A percentile compares a stretch with the other conserved stretches of the same genome.
phyloP scores from a whole-genome alignment of 1,140 invertebrate genomes.

The Platyura marginata region DNA sequence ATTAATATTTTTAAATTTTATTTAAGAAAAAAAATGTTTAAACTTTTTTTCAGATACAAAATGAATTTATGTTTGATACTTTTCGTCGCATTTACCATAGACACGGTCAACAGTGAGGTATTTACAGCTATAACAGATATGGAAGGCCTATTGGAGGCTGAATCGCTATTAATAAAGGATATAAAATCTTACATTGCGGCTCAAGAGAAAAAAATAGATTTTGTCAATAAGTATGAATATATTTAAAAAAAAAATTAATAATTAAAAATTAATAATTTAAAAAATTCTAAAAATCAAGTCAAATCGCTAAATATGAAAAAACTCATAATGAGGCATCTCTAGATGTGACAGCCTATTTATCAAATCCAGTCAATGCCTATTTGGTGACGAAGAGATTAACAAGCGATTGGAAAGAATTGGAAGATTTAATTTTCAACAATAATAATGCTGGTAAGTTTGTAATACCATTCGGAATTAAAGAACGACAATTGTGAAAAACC shows the following conservation, averaged over 20 bases:
- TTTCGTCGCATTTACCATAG: too few species aligned
- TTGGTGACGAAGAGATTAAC: conserved; percentile 87
- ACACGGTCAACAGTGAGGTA: too few species aligned
- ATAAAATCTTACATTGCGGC: conserved; percentile 64
- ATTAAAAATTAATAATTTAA: too few species aligned
- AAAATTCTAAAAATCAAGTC: conserved; percentile 35
- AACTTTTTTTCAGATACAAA: too few species aligned
- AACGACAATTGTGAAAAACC: too few species aligned
- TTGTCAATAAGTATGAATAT: conserved; percentile 45
- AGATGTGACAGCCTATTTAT: conserved; percentile 67
- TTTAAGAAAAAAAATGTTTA: too few species aligned
- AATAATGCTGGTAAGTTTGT: too few species aligned
- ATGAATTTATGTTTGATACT: too few species aligned
- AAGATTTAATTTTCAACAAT: conserved; percentile 44
- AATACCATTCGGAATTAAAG: too few species aligned
- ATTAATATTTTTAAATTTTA: too few species aligned
- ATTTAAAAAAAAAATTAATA: too few species aligned
- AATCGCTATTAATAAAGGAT: conserved; percentile 65
- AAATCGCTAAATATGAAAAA: conserved; percentile 43
- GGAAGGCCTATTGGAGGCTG: conserved; percentile 72
- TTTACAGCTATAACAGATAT: conserved; percentile 82
- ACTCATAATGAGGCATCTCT: conserved; percentile 62
- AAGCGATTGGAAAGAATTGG: conserved; percentile 66
- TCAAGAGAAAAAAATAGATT: conserved; percentile 61
- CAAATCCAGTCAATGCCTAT: conserved; percentile 95